These are phyloP conservation scores for Polymixis lichenea DNA, from an alignment of 2,888 invertebrate species.

Conservation along the genomic window DNA sequence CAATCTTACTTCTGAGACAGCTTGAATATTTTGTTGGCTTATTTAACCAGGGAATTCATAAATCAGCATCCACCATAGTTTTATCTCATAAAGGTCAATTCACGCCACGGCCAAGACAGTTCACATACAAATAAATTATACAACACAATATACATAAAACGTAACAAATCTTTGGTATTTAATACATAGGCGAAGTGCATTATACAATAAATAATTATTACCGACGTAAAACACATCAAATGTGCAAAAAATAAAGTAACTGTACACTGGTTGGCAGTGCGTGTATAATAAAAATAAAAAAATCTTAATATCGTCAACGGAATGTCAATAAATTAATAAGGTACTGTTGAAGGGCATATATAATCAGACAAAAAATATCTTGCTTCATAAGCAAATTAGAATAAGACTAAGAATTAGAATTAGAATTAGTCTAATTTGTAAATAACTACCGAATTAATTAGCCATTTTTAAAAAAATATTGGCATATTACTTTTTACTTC, in stretches of 20 bases:
- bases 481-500: slow-evolving; percentile 48
- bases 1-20: not conserved
- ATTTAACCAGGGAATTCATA: not conserved
- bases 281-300: slow-evolving; percentile 33
- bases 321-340: slow-evolving; percentile 63
- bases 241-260: slow-evolving; percentile 65
- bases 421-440: slow-evolving; percentile 35
- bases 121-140: slow-evolving; percentile 47
- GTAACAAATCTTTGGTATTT: slow-evolving; percentile 76
- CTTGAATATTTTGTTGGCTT: not conserved
- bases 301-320: slow-evolving; percentile 50
- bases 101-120: slow-evolving; percentile 33
- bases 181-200: slow-evolving; percentile 62
- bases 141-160: slow-evolving; percentile 57
- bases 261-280: slow-evolving; percentile 59
- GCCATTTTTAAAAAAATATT: slow-evolving; percentile 66
- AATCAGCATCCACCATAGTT: not conserved
- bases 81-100: not conserved
- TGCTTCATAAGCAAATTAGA: slow-evolving; percentile 63
- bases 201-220: slow-evolving; percentile 59
- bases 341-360: slow-evolving; percentile 44
- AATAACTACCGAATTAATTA: slow-evolving; percentile 42
- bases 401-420: too few species aligned
- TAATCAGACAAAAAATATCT: slow-evolving; percentile 24
- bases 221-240: slow-evolving; percentile 70